Evolutionary conservation across 1,140 invertebrate species (phyloP), one percentile per base, ranked within the genome.

Genomic region (Drosophila micromelanica): DNA sequence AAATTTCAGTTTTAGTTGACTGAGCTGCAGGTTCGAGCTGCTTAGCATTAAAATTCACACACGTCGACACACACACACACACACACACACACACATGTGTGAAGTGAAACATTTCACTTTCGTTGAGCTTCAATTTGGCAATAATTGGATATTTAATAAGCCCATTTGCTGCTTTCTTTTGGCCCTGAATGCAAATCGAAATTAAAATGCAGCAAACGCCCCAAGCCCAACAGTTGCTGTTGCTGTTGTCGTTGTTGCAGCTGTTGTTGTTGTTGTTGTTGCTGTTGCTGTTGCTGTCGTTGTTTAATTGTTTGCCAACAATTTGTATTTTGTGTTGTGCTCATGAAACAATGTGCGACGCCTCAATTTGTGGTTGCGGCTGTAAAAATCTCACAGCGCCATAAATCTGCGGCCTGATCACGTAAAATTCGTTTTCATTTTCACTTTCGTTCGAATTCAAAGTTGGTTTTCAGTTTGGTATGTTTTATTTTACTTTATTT

Each of bases 91-190:
- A 27, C 9, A 20, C 23, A 52, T 8, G 11, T 7, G 12, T 35
- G 37, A 49, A 23, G 71, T 69, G 67, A 68, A 84, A 60, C 68
- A 84, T 84, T 84, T 84, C 78, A 85, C 80, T 85, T 85, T 85
- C 80, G 62, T 85, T 85, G 61, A 55, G 72, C 80, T 80, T 77
- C 81, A 86, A 86, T 85, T 85, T 85, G 78, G 81, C 77, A 77
- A 86, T 85, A 85, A 85, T 85, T 85, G 81, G 81, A 52, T 85
- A 86, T 80, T 80, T 86, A 86, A 80, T 85, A 86, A 86, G 77
- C 69, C 69, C 80, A 77, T 76, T 85, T 70, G 74, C 64, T 62
- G 78, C 80, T 85, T 85, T 85, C 80, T 85, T 85, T 86, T 85
- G 79, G 79, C 79, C 71, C 80, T 82, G 81, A 85, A 80, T 80